Evolutionary conservation across 2,113 vertebrate genomes (phyloP), one percentile per base, ranked within the genome.

Genomic region (Pterocles burchelli): DNA sequence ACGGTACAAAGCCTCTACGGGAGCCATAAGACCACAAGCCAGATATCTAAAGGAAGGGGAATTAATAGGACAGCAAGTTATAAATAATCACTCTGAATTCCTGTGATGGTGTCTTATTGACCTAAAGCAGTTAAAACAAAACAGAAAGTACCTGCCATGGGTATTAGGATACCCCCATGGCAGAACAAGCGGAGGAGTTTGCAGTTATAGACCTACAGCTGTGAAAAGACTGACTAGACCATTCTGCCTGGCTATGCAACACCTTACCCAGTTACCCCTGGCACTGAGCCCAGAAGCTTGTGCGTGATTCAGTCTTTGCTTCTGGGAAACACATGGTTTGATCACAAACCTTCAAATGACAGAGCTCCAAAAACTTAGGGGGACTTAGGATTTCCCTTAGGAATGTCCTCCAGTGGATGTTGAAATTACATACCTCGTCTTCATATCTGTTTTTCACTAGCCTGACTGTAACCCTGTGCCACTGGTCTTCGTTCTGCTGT

Each of bases 381-480:
- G 10, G 10, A 36, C 7, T 33, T 58, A 38, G 17, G 5, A 19
- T 70, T 92, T 92, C 41, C 36, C 46, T 79, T 36, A 31, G 71
- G 34, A 79, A 31, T 79, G 33, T 76, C 38, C 17, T 80, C 36
- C 28, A 49, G 4, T 11, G 16, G 24, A 11, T 67, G 41, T 21
- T 83, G 63, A 91, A 79, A 76, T 18, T 1, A 29, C 12, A n/a
- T 0, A 0, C 2, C 68, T 77, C 0, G 0, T 82, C 2, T 72
- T 77, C 0, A 0, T 82, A 7, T 18, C 54, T 6, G 5, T 61
- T 91, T 92, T 66, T 46, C 62, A 31, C 65, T n/a, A 79, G 29
- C 29, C 43, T 51, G 17, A 34, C 15, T 0, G 0, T 48, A 89
- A 62, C 46, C 12, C 16, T 5, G 7, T 2, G 1, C 12, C 1